Evolutionary conservation across 2,113 vertebrate species (phyloP).

Genomic region (Ahaetulla prasina): DNA sequence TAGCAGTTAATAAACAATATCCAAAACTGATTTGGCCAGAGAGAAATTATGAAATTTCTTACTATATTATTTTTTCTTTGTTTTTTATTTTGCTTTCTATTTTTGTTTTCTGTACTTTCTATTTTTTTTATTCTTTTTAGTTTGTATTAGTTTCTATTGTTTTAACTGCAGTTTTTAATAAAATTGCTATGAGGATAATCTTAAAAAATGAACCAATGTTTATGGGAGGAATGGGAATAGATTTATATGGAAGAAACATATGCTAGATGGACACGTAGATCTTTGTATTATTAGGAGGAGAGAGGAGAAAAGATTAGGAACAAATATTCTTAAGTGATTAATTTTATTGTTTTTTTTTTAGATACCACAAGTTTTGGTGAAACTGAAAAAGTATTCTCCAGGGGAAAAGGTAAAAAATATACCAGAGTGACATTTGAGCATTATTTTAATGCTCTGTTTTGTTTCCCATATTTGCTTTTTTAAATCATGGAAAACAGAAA

Average conservation of each 20-base stretch:
- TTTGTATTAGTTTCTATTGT: background rate
- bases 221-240: background rate
- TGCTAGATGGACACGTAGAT: background rate
- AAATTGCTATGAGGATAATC: background rate
- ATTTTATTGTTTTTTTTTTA: slow-evolving; percentile 49
- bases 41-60: background rate
- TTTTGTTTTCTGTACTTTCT: background rate
- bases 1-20: background rate
- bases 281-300: background rate
- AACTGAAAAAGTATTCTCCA: slow-evolving; percentile 91
- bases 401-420: slow-evolving; percentile 80
- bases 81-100: background rate
- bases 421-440: rapidly evolving
- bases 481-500: background rate
- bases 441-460: background rate
- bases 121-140: background rate
- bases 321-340: background rate
- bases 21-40: background rate
- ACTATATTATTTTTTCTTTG: background rate
- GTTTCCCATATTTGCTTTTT: background rate
- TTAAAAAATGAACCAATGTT: background rate
- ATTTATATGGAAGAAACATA: background rate
- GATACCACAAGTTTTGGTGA: slow-evolving; percentile 93
- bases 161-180: background rate
- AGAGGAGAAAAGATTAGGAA: no score